phyloP scores from a whole-genome alignment of 1,140 invertebrate genomes.

The Drosophila pruinosa region DNA sequence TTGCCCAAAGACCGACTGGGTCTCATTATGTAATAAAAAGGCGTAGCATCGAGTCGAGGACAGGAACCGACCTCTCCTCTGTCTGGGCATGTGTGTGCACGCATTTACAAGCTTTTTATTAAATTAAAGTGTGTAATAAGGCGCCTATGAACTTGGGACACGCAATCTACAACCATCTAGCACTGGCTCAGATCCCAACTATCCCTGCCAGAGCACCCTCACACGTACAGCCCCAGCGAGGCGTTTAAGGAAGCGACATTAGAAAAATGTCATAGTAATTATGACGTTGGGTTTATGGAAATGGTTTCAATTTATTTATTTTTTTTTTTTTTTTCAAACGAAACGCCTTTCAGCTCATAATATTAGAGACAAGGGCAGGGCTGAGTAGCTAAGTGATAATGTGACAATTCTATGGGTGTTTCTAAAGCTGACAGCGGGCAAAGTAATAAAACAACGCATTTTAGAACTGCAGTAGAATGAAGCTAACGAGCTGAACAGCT shows the following conservation, averaged over 20 bases:
- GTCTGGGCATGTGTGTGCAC: constrained; percentile 53
- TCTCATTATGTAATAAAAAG: constrained; percentile 77
- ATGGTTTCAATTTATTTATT: constrained; percentile 22
- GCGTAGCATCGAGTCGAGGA: constrained; percentile 46
- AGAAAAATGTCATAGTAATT: constrained; percentile 71
- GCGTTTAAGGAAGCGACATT: constrained; percentile 42
- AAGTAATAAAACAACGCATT: background rate
- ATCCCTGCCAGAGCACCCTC: background rate
- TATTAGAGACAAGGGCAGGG: constrained; percentile 22
- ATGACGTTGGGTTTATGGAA: constrained; percentile 74
- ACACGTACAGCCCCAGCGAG: constrained; percentile 22
- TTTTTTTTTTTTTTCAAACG: constrained; percentile 22
- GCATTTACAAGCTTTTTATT: constrained; percentile 79
- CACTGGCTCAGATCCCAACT: background rate
- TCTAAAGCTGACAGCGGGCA: background rate
- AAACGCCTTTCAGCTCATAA: constrained; percentile 32
- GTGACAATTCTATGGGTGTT: constrained; percentile 22
- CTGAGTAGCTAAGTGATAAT: constrained; percentile 9
- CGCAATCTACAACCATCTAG: constrained; percentile 44
- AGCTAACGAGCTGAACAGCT: background rate
- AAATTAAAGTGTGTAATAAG: constrained; percentile 79
- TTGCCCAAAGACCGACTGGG: constrained; percentile 24
- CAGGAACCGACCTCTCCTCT: constrained; percentile 5
- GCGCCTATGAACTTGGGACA: constrained; percentile 66
- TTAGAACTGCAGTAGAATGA: background rate